A percentile compares a stretch with the other conserved stretches of the same genome.
Evolutionary conservation across 37 sponge, comb jelly and placozoan species (phyloP).

Genomic region (Ianthella basta): DNA sequence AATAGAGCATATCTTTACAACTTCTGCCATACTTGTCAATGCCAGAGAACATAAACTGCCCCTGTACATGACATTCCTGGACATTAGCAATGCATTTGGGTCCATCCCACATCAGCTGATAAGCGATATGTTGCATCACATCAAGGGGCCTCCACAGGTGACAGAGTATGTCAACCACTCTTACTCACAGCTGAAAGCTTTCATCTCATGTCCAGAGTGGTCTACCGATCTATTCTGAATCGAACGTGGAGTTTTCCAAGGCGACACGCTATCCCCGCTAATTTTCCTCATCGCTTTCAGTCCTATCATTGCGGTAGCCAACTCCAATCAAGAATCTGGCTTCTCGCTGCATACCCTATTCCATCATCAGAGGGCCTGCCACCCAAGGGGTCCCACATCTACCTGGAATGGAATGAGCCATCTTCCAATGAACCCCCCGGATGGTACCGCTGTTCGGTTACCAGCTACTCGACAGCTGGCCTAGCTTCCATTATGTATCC

Average conservation of each 20-base stretch:
- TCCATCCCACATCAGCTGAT: constrained; percentile 29
- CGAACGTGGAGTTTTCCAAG: constrained; percentile 27
- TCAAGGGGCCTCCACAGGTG: constrained; percentile 7
- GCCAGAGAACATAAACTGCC: constrained; percentile 33
- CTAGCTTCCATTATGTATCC: neutral
- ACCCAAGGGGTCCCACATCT: neutral
- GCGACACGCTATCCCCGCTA: constrained; percentile 27
- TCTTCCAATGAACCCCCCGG: neutral
- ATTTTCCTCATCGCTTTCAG: constrained; percentile 30
- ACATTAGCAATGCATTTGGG: constrained; percentile 56
- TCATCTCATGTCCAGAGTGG: constrained; percentile 17
- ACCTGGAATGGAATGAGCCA: constrained; percentile 12
- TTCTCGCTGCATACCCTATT: neutral
- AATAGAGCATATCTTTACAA: constrained; percentile 47
- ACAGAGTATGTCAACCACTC: neutral
- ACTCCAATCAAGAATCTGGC: neutral
- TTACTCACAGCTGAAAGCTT: constrained; percentile 26
- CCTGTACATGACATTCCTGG: constrained; percentile 34
- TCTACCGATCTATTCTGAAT: neutral
- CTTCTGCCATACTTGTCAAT: constrained; percentile 26
- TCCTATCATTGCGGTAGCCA: neutral
- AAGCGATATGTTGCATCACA: constrained; percentile 5
- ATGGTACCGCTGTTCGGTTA: neutral
- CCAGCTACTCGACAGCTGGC: neutral
- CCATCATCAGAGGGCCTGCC: neutral